phyloP scores from a whole-genome alignment of 1,140 invertebrate genomes.

The Penaeus japonicus region DNA sequence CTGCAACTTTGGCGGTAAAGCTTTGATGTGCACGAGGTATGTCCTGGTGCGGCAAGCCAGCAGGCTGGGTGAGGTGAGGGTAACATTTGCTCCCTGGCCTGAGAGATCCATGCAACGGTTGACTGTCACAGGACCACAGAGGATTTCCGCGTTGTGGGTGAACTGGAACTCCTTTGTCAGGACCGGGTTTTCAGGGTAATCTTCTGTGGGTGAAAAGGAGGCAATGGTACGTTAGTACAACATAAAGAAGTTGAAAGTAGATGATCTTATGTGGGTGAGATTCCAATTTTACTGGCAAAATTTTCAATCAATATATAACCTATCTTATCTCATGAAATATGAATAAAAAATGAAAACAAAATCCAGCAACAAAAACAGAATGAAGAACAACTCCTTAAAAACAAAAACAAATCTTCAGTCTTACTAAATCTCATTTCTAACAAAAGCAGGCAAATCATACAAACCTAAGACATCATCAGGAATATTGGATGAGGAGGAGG shows the following conservation, averaged over 20 bases:
- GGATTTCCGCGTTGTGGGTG: conserved; percentile 85
- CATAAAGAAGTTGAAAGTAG: too few relatives aligned
- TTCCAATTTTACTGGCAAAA: too few relatives aligned
- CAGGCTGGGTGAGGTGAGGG: conserved; percentile 84
- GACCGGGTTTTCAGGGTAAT: conserved; percentile 72
- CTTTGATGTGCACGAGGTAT: conserved; percentile 85
- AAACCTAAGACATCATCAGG: conserved; percentile 41
- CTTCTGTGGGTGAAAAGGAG: conserved; percentile 19
- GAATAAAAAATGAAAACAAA: too few relatives aligned
- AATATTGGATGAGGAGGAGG: conserved; percentile 27
- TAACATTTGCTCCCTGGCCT: conserved; percentile 82
- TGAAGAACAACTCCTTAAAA: neutral
- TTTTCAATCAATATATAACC: too few relatives aligned
- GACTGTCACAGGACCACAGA: conserved; percentile 86
- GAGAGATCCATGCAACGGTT: conserved; percentile 83
- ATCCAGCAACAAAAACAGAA: too few relatives aligned
- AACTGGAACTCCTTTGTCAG: conserved; percentile 81
- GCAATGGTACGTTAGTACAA: neutral
- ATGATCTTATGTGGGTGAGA: too few relatives aligned
- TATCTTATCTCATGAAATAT: too few relatives aligned
- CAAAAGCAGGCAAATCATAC: neutral
- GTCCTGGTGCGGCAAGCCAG: conserved; percentile 65
- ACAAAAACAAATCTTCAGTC: too few relatives aligned
- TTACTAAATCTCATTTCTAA: neutral
- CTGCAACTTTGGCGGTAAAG: conserved; percentile 64